Percentiles rank a stretch among this genome's conserved stretches.
phyloP scores from a whole-genome alignment of 2,797 vertebrate genomes.

The Trichosurus vulpecula region DNA sequence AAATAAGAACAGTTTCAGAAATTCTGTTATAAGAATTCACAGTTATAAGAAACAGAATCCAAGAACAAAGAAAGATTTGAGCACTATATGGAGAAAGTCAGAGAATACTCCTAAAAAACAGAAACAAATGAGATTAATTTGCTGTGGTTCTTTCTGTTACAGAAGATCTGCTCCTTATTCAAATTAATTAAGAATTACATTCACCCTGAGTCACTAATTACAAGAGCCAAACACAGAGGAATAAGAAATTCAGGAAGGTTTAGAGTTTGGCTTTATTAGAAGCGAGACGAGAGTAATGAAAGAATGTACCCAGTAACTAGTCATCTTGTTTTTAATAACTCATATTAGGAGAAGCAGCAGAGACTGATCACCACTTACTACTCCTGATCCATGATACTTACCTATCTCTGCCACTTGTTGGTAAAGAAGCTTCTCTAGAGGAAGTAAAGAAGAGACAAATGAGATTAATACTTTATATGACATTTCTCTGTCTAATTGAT shows the following conservation, averaged over 20 bases:
- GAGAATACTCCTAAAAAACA: background rate
- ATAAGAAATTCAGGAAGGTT: background rate
- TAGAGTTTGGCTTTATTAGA: background rate
- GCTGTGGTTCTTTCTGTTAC: background rate
- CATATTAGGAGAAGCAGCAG: background rate
- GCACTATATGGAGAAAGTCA: background rate
- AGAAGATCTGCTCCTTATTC: background rate
- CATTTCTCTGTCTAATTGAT: background rate
- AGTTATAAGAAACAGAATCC: background rate
- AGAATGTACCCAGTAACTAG: background rate
- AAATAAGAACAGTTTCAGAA: background rate
- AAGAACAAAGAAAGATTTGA: background rate
- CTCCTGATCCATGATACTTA: constrained; percentile 64
- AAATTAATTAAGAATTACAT: background rate
- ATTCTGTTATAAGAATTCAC: background rate
- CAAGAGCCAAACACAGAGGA: background rate
- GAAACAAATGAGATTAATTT: background rate
- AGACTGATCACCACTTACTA: background rate
- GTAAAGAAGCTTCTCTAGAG: constrained; percentile 76
- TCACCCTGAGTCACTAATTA: background rate
- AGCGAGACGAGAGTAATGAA: background rate
- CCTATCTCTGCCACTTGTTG: constrained; percentile 78
- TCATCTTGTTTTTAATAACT: background rate
- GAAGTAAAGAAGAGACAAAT: background rate
- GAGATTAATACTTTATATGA: constrained; percentile 19